Percentiles rank a stretch among this genome's conserved stretches.
Conservation (phyloP, 2,113 vertebrate species). For the Gymnogyps californianus region DNA sequence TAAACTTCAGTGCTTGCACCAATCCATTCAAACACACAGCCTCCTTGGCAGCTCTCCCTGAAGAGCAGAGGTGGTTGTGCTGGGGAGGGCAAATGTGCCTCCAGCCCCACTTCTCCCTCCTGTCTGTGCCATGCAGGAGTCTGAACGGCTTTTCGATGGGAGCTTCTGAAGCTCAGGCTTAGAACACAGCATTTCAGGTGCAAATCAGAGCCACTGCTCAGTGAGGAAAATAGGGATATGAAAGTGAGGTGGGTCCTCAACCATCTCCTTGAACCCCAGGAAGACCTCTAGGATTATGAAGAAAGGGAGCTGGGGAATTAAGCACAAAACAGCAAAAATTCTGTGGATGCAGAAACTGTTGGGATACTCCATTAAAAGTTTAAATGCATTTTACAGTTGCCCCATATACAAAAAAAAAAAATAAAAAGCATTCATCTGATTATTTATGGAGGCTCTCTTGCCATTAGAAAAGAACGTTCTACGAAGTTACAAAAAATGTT, state of each 20-base stretch:
- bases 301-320: not conserved
- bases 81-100: not conserved
- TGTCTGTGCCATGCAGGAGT: fast-evolving
- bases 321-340: not conserved
- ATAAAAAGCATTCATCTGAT: not conserved
- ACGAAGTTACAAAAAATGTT: not conserved
- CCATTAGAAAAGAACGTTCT: not conserved
- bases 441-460: not conserved
- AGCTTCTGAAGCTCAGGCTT: not conserved
- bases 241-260: not conserved
- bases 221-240: not conserved
- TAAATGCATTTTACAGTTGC: not conserved
- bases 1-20: not conserved
- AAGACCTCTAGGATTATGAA: not conserved
- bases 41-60: not conserved
- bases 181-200: not conserved
- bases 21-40: not conserved
- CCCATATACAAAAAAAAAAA: not conserved
- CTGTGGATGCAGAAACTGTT: not conserved
- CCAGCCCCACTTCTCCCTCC: not conserved
- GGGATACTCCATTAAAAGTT: not conserved
- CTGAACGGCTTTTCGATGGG: not conserved
- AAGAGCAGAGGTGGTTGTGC: not conserved
- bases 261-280: not conserved
- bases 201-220: not conserved